phyloP scores from a whole-genome alignment of 64 coral and sea anemone genomes.

The Catalaphyllia jardinei region DNA sequence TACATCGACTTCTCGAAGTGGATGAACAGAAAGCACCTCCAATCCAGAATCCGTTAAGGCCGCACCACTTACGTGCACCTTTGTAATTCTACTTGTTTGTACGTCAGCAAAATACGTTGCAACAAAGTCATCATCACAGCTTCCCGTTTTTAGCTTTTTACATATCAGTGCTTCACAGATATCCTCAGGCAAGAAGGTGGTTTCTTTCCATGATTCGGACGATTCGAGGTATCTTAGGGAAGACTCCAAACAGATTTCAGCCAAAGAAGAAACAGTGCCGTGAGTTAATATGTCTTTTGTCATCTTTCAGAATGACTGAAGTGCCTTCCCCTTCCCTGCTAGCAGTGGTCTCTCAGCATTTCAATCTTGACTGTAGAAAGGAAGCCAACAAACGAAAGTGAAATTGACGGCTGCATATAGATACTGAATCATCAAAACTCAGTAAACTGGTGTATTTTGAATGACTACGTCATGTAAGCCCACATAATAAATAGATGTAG shows the following conservation, averaged over 20 bases:
- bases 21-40: constrained; percentile 58
- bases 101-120: constrained; percentile 68
- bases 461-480: no score
- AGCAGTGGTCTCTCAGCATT: no score
- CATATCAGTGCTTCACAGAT: constrained; percentile 86
- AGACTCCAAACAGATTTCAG: constrained; percentile 70
- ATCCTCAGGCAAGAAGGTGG: constrained; percentile 84
- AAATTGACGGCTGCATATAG: background rate
- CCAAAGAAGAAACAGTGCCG: constrained; percentile 64
- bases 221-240: constrained; percentile 78
- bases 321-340: background rate
- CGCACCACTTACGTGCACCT: constrained; percentile 62
- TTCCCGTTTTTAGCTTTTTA: constrained; percentile 74
- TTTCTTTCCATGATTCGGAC: constrained; percentile 9
- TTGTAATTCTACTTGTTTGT: constrained; percentile 75
- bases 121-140: constrained; percentile 79
- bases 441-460: no score
- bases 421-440: no score
- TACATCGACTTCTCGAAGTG: constrained; percentile 78
- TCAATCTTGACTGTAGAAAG: background rate
- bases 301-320: background rate
- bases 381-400: background rate
- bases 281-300: constrained; percentile 46
- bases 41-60: constrained; percentile 73
- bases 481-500: no score